Base-by-base conservation (phyloP, 1,140 invertebrate genomes). In the Drosophila nigromelanica region DNA sequence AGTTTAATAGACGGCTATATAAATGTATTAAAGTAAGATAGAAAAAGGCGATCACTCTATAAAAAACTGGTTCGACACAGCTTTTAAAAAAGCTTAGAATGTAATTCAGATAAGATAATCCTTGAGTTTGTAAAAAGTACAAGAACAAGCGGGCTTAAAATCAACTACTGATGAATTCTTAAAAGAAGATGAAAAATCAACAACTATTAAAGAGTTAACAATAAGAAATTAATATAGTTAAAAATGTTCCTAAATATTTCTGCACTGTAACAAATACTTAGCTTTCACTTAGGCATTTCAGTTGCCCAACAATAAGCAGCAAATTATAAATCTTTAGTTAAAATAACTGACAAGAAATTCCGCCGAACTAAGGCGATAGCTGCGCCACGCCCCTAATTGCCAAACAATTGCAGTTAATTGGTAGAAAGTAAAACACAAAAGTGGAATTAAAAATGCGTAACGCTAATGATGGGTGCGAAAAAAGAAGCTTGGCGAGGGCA, bases 291-390 rank as follows among this genome's bases (percentile, higher is more conserved):
- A 14, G 52, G 14, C 24, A 15, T 14, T 73, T 52, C 18, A 6
- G 12, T n/a, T 15, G 5, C 1, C 27, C 11, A 42, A 87, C 83
- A 86, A 86, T 82, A 35, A 6, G 12, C 14, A 18, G 43, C 68
- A 89, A 89, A 89, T 89, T 89, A 79, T 45, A 83, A 89, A 83
- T 56, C 83, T 89, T 89, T 89, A 89, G 83, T 77, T 89, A 82
- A 87, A 75, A 48, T 82, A 86, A 87, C 82, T 76, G 21, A 52
- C 40, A 62, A 58, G 21, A 56, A 42, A 55, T 24, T 14, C 43
- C 33, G 4, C 35, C 40, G 24, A 69, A 54, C 45, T 51, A 45
- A 64, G 37, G 12, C 27, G 27, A 15, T 42, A 35, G 33, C 27
- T 27, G 27, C 1, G 11, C 40, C 40, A 61, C 37, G 60, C 64